Evolutionary conservation across 2,113 vertebrate genomes (phyloP).

Genomic region (Hemiprocne comata): DNA sequence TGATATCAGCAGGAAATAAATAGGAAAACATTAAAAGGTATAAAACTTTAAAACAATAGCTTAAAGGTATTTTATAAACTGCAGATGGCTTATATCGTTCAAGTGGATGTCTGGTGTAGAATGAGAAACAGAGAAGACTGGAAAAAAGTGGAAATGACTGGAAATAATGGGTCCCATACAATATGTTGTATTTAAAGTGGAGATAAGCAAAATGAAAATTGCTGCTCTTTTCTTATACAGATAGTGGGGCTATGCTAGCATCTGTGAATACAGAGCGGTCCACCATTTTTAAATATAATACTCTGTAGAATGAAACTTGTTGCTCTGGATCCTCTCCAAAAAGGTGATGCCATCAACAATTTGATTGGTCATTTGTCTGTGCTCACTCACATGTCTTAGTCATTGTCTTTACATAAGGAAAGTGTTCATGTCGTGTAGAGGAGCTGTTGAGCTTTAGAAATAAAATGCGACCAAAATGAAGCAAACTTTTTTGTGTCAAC

Average conservation of each 20-base stretch:
- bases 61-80: conserved; percentile 81
- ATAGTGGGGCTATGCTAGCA: background rate
- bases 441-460: background rate
- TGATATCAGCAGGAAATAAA: conserved; percentile 80
- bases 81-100: conserved; percentile 71
- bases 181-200: conserved; percentile 66
- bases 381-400: background rate
- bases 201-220: conserved; percentile 52
- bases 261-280: background rate
- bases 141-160: conserved; percentile 25
- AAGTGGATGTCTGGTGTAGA: conserved; percentile 66
- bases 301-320: background rate
- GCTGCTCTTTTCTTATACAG: background rate
- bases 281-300: background rate
- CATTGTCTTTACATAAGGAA: background rate
- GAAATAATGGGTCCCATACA: conserved; percentile 63
- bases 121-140: conserved; percentile 60
- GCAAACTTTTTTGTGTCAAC: background rate
- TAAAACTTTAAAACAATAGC: conserved; percentile 81
- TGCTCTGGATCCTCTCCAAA: background rate
- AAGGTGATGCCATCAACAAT: background rate
- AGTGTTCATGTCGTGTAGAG: background rate
- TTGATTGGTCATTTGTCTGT: background rate
- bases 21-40: conserved; percentile 77
- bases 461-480: background rate